phyloP scores from a whole-genome alignment of 2,888 invertebrate species.

The Zeuzera pyrina region DNA sequence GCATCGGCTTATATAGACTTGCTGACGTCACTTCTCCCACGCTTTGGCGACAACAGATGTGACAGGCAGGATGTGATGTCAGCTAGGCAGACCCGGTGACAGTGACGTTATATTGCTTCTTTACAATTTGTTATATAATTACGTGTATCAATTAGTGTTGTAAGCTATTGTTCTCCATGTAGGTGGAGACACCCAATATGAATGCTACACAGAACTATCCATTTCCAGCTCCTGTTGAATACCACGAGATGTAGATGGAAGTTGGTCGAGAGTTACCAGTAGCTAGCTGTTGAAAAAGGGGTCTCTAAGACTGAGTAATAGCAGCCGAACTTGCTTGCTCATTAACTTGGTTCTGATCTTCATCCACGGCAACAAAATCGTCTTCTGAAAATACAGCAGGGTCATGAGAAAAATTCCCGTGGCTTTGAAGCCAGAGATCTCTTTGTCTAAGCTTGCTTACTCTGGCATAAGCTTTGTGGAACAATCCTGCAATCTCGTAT shows the following conservation, averaged over 20 bases:
- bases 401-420: background rate
- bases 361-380: too few species aligned
- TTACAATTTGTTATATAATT: too few species aligned
- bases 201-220: conserved; percentile 2
- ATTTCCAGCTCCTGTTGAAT: conserved; percentile 5
- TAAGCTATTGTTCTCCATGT: too few species aligned
- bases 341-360: too few species aligned
- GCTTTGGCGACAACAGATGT: too few species aligned
- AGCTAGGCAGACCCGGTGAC: too few species aligned
- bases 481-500: background rate
- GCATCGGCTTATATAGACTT: too few species aligned
- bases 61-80: too few species aligned
- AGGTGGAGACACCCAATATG: too few species aligned
- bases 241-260: conserved; percentile 6
- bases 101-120: too few species aligned
- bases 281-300: conserved; percentile 4
- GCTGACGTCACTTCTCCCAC: too few species aligned
- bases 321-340: conserved; percentile 2
- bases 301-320: conserved; percentile 1
- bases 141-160: too few species aligned
- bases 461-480: background rate
- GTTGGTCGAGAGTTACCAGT: conserved; percentile 1
- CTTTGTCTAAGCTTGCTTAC: background rate
- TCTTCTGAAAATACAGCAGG: background rate
- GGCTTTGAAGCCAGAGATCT: background rate